Percentiles rank a stretch among this genome's conserved stretches.
These are phyloP conservation scores for Thalassophryne amazonica DNA, from an alignment of 2,797 vertebrate genomes.

Conservation along the genomic window DNA sequence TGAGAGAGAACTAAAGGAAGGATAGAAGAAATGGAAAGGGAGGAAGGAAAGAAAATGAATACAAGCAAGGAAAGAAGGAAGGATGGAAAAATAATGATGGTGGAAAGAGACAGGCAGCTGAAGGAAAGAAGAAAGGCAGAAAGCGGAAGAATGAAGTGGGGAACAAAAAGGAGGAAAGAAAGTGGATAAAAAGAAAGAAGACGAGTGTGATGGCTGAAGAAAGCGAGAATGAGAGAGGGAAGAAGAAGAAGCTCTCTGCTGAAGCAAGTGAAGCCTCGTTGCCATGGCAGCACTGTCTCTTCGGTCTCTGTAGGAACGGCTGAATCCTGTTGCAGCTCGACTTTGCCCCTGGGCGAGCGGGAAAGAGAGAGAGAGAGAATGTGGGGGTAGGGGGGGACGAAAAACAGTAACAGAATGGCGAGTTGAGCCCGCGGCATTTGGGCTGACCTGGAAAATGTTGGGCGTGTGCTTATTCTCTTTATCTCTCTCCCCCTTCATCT, in stretches of 20 bases:
- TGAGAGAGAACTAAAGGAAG: neutral
- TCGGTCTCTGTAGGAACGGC: slow-evolving; percentile 79
- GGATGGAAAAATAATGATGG: too few species aligned
- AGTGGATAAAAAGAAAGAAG: too few species aligned
- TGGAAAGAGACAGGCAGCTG: too few species aligned
- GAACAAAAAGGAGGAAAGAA: too few species aligned
- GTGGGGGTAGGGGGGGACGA: slow-evolving; percentile 16
- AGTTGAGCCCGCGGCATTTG: slow-evolving; percentile 59
- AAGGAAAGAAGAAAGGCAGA: too few species aligned
- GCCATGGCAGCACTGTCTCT: slow-evolving; percentile 80
- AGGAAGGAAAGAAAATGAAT: neutral
- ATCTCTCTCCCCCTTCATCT: neutral
- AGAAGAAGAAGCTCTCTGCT: slow-evolving; percentile 49
- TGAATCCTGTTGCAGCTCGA: slow-evolving; percentile 80
- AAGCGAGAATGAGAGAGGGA: slow-evolving; percentile 9
- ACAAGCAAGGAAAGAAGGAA: neutral
- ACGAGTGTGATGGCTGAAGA: too few species aligned
- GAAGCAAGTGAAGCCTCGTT: slow-evolving; percentile 75
- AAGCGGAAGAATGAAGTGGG: too few species aligned
- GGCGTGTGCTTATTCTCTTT: slow-evolving; percentile 47
- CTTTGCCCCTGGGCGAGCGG: slow-evolving; percentile 67
- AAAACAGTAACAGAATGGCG: slow-evolving; percentile 67
- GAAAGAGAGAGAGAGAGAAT: slow-evolving; percentile 5
- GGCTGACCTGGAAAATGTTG: slow-evolving; percentile 75
- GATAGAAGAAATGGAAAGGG: neutral